Percentiles rank a stretch among this genome's conserved stretches.
Evolutionary conservation across 2,113 vertebrate genomes (phyloP).

Genomic region (Ophiodon elongatus): DNA sequence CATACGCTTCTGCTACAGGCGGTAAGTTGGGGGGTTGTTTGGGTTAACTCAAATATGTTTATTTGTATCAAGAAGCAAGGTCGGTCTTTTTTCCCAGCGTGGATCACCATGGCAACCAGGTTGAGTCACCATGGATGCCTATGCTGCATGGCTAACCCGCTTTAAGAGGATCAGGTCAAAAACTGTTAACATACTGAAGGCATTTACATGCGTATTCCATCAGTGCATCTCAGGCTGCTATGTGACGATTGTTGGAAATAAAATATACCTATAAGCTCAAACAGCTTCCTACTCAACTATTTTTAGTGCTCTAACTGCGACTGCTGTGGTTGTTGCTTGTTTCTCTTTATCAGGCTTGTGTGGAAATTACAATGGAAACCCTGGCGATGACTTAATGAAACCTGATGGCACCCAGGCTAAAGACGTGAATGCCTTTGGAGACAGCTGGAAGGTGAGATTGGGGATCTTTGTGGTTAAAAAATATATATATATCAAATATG

Average conservation of each 20-base stretch:
- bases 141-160: no score
- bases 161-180: no score
- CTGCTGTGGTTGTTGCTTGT: not conserved
- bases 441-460: constrained; percentile 50
- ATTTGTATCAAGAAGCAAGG: no score
- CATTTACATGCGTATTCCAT: no score
- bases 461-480: not conserved
- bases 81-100: no score
- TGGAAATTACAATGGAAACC: constrained; percentile 47
- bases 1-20: constrained; percentile 17
- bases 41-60: no score
- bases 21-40: constrained; percentile 19
- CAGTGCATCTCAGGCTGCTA: no score
- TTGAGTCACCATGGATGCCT: no score
- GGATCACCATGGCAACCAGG: no score
- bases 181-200: no score
- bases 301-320: not conserved
- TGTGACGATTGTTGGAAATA: not conserved
- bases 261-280: not conserved
- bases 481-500: no score
- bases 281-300: not conserved
- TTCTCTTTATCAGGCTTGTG: constrained; percentile 41
- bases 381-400: constrained; percentile 32
- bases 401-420: constrained; percentile 21
- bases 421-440: constrained; percentile 15